These are phyloP conservation scores for Theocolax elegans DNA, from an alignment of 1,140 invertebrate genomes.

Conservation along the genomic window DNA sequence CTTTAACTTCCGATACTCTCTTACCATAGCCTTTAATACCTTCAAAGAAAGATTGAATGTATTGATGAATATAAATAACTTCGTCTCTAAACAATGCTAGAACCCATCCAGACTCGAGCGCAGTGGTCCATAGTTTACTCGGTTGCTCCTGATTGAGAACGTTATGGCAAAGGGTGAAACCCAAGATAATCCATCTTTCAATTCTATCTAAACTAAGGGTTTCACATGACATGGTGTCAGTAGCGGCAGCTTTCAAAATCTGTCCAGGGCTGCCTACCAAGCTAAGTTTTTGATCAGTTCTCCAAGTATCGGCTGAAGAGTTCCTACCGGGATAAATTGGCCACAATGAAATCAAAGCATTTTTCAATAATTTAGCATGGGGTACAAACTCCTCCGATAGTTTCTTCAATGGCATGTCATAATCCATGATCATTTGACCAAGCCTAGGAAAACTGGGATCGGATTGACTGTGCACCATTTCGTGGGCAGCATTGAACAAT, in stretches of 20 bases:
- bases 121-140: conserved; percentile 90
- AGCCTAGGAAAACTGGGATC: conserved; percentile 94
- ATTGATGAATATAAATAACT: conserved; percentile 94
- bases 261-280: conserved; percentile 91
- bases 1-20: conserved; percentile 92
- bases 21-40: conserved; percentile 95
- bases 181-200: conserved; percentile 97
- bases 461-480: conserved; percentile 91
- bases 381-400: conserved; percentile 97
- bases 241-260: conserved; percentile 92
- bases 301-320: conserved; percentile 93
- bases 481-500: conserved; percentile 97
- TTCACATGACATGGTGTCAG: conserved; percentile 97
- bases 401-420: conserved; percentile 95
- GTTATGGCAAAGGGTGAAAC: conserved; percentile 90
- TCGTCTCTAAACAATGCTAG: conserved; percentile 96
- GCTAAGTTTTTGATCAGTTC: conserved; percentile 92
- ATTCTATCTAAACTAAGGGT: conserved; percentile 94
- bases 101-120: conserved; percentile 94
- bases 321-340: conserved; percentile 90
- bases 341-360: conserved; percentile 88
- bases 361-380: conserved; percentile 87
- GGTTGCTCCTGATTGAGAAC: conserved; percentile 82
- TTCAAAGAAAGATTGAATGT: conserved; percentile 94
- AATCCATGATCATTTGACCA: conserved; percentile 98